phyloP scores from a whole-genome alignment of 37 sponge, comb jelly and placozoan species.

The Cliona cf. orientalis region DNA sequence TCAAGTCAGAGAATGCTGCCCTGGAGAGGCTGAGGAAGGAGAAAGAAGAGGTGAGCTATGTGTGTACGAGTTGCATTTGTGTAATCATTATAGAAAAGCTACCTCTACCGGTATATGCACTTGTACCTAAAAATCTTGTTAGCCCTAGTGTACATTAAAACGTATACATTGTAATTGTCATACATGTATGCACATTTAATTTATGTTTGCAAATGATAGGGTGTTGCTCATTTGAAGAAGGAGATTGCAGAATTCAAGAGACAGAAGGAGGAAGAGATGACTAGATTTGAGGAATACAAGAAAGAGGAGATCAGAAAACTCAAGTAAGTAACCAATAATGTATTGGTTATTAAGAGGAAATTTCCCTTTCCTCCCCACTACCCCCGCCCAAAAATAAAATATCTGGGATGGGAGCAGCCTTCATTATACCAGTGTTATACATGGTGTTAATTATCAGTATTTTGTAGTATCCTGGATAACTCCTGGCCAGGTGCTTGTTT shows the following conservation, averaged over 20 bases:
- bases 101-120: background rate
- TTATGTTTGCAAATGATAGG: constrained; percentile 33
- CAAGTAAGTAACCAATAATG: constrained; percentile 59
- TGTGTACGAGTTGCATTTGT: background rate
- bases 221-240: constrained; percentile 36
- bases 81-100: background rate
- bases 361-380: too few species aligned
- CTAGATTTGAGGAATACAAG: constrained; percentile 72
- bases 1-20: constrained; percentile 56
- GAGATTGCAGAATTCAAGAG: constrained; percentile 73
- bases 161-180: background rate
- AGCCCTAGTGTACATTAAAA: too few species aligned
- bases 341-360: too few species aligned
- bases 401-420: too few species aligned
- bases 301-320: constrained; percentile 82
- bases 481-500: too few species aligned
- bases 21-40: constrained; percentile 66
- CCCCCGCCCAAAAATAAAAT: too few species aligned
- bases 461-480: too few species aligned
- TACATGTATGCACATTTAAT: background rate
- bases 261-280: constrained; percentile 67
- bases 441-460: too few species aligned
- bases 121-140: too few species aligned
- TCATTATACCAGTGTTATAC: too few species aligned
- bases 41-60: constrained; percentile 72